A percentile compares a stretch with the other conserved stretches of the same genome.
Conservation (phyloP, 2,797 vertebrate species). For the Peromyscus nudipes region DNA sequence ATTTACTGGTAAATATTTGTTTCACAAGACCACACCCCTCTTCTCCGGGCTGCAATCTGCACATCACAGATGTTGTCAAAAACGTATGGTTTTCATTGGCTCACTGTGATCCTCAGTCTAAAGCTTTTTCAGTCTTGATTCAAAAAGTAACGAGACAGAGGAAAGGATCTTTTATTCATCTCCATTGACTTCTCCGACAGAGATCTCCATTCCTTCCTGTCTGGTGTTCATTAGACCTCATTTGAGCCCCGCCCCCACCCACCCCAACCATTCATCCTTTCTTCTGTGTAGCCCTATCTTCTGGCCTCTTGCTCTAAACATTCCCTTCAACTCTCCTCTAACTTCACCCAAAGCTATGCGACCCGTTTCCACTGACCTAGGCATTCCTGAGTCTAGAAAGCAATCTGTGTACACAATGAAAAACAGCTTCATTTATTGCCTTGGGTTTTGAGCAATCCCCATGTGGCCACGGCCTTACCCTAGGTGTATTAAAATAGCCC, state of each 20-base stretch:
- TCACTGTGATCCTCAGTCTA: constrained; percentile 46
- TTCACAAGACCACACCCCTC: constrained; percentile 64
- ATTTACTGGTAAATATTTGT: constrained; percentile 74
- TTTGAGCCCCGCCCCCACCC: background rate
- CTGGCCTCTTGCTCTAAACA: constrained; percentile 13
- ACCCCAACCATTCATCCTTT: background rate
- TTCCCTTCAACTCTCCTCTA: background rate
- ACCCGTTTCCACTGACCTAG: background rate
- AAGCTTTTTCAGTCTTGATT: constrained; percentile 2
- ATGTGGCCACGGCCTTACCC: background rate
- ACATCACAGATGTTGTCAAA: constrained; percentile 32
- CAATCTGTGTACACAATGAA: background rate
- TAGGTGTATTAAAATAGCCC: background rate
- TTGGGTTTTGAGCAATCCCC: background rate
- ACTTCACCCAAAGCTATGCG: background rate
- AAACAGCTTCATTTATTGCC: background rate
- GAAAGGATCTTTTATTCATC: background rate
- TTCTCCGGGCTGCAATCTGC: background rate
- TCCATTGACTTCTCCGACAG: background rate
- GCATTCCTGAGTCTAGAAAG: background rate
- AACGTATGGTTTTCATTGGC: background rate
- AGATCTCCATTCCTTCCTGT: background rate
- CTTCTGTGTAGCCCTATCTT: background rate
- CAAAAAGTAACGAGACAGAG: constrained; percentile 26
- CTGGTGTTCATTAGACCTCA: constrained; percentile 15